Base-by-base conservation (phyloP, 2,888 invertebrate species). In the Nezara viridula region DNA sequence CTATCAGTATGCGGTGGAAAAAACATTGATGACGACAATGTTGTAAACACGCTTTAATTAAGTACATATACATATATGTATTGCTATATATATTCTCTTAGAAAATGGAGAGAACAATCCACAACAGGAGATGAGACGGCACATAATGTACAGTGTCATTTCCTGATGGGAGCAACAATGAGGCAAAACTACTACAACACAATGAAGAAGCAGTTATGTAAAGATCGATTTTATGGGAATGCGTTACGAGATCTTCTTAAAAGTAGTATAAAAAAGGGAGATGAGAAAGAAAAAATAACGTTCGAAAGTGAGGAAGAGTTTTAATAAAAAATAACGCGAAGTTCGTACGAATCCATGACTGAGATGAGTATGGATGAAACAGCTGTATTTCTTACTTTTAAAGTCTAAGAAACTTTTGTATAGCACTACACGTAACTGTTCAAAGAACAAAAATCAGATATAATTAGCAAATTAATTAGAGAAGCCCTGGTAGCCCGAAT, bases 171-270 rank as follows among this genome's bases (percentile, higher is more conserved):
- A 21, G 32, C 19, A 73, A 37, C 66, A 73, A 73, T 73, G 37
- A 73, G 66, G 32, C 37, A 37, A 73, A 73, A 3, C 32, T 14
- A 37, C 37, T 6, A 37, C 19, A 2, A 37, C 21, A 73, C 66
- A 73, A 73, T 73, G 66, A 32, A 73, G 10, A 73, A 37, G 66
- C 32, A 73, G 14, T 73, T 73, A 73, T 27, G 37, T 73, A 19
- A 73, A 37, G 66, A 73, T 32, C 6, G 66, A 73, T 73, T 73
- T 19, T 73, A 73, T 73, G 37, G 66, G 66, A 32, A 73, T 73
- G 32, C 66, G 37, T 73, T 73, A 32, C 32, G 32, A 32, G 32
- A 66, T 3, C 27, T 66, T 66, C 66, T 66, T 66, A 2, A 66
- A 37, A 32, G 37, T 73, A 73, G 44, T 44, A 44, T 44, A 44